Conservation (phyloP, 2,113 vertebrate genomes). For the Tiliqua scincoides region DNA sequence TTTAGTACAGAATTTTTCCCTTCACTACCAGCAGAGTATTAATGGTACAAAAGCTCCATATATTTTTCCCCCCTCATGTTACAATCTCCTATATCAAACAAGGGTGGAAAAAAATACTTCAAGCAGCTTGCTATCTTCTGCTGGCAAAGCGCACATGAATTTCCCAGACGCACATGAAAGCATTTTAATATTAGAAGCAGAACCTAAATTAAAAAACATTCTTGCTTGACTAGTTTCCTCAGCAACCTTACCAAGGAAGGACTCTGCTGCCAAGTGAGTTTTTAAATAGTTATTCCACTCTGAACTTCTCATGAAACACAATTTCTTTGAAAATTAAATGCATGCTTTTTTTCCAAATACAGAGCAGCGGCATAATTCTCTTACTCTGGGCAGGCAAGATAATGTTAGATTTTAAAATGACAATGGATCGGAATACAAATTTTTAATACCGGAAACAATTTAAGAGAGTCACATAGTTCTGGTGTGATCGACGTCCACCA, state of each 20-base stretch:
- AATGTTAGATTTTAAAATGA: constrained; percentile 45
- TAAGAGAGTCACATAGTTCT: constrained; percentile 60
- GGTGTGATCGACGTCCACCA: constrained; percentile 50
- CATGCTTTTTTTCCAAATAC: constrained; percentile 40
- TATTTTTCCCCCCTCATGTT: background rate
- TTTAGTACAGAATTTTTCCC: background rate
- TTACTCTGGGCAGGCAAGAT: constrained; percentile 20
- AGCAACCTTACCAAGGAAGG: constrained; percentile 46
- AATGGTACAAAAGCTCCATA: background rate
- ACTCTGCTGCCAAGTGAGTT: constrained; percentile 27
- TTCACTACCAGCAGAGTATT: background rate
- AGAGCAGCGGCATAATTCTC: constrained; percentile 29
- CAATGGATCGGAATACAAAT: constrained; percentile 34
- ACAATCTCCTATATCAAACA: background rate
- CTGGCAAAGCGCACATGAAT: background rate
- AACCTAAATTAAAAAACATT: constrained; percentile 42
- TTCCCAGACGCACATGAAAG: background rate
- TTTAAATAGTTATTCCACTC: constrained; percentile 52
- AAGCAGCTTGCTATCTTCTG: background rate
- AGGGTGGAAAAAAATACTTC: background rate
- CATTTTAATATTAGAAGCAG: constrained; percentile 18
- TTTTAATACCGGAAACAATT: constrained; percentile 49
- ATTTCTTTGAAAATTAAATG: constrained; percentile 49
- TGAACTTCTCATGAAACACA: constrained; percentile 45
- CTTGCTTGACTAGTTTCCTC: constrained; percentile 31